Conservation (phyloP, 2,888 invertebrate genomes). For the Metacarcinus magister region DNA sequence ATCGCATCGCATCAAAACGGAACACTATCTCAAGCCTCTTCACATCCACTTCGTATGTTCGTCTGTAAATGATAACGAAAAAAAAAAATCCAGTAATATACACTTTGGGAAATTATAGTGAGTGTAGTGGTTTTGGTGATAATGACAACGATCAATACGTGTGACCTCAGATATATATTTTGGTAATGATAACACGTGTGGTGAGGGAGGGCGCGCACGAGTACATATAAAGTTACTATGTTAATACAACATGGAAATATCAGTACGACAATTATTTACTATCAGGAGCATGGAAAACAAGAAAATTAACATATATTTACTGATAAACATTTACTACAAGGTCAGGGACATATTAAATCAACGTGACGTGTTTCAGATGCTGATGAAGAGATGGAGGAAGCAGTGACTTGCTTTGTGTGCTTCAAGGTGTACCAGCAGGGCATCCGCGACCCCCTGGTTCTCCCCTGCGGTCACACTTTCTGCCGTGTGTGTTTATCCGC, state of each 20-base stretch:
- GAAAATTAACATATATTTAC: background rate
- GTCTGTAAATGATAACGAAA: background rate
- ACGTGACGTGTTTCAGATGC: background rate
- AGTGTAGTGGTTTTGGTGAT: background rate
- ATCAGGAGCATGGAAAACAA: background rate
- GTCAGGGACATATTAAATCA: background rate
- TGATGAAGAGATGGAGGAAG: conserved; percentile 56
- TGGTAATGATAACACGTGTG: background rate
- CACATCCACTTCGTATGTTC: background rate
- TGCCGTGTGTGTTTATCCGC: conserved; percentile 85
- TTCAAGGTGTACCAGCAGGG: conserved; percentile 63
- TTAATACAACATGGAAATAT: background rate
- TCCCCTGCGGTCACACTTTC: conserved; percentile 90
- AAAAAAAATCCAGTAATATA: background rate
- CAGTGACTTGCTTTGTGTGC: conserved; percentile 65
- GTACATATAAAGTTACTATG: background rate
- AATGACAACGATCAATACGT: background rate
- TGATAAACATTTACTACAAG: background rate
- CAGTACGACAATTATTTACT: background rate
- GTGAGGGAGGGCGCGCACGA: background rate
- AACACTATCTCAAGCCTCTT: background rate
- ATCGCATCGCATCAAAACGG: too few species aligned
- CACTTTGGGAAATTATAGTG: too few species aligned
- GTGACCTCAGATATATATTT: background rate
- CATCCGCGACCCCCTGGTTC: conserved; percentile 88